A percentile compares a stretch with the other conserved stretches of the same genome.
Evolutionary conservation across 2,113 vertebrate genomes (phyloP).

Genomic region (Pachycephala philippinensis): DNA sequence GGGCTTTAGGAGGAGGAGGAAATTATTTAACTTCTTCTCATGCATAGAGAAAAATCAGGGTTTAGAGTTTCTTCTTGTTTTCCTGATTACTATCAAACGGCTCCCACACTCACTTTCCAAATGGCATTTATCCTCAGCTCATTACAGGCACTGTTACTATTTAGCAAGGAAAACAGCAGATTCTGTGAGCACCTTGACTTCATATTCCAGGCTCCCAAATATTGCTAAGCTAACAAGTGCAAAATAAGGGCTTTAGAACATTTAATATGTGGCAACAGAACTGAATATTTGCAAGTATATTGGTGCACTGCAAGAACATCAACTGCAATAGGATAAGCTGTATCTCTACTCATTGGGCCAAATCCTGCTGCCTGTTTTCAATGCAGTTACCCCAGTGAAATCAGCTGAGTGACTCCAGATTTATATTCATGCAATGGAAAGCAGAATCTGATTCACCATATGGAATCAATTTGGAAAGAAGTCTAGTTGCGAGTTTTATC

Average conservation of each 20-base stretch:
- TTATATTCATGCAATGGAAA: conserved; percentile 47
- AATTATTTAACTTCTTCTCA: not conserved
- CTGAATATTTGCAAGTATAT: not conserved
- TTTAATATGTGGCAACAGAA: conserved; percentile 2
- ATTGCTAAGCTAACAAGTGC: not conserved
- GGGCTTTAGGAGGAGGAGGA: not conserved
- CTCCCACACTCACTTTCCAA: not conserved
- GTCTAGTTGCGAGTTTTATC: conserved; percentile 37
- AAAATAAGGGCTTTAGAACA: not conserved
- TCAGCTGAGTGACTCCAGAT: conserved; percentile 53
- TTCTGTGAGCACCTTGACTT: not conserved
- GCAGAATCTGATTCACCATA: conserved; percentile 46
- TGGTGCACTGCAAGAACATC: conserved; percentile 35
- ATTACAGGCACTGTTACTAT: not conserved
- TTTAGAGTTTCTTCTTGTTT: not conserved
- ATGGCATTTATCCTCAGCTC: not conserved
- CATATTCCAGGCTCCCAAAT: not conserved
- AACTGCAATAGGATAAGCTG: conserved; percentile 35
- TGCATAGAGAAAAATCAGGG: not conserved
- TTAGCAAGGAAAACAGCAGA: not conserved
- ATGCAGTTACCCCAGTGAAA: not conserved
- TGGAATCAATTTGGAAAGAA: conserved; percentile 52
- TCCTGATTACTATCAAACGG: not conserved
- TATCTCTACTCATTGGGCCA: conserved; percentile 21
- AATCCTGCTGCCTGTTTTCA: conserved; percentile 44